Evolutionary conservation across 2,797 vertebrate genomes (phyloP), one percentile per base, ranked within the genome.

Genomic region (Triplophysa bombifrons): DNA sequence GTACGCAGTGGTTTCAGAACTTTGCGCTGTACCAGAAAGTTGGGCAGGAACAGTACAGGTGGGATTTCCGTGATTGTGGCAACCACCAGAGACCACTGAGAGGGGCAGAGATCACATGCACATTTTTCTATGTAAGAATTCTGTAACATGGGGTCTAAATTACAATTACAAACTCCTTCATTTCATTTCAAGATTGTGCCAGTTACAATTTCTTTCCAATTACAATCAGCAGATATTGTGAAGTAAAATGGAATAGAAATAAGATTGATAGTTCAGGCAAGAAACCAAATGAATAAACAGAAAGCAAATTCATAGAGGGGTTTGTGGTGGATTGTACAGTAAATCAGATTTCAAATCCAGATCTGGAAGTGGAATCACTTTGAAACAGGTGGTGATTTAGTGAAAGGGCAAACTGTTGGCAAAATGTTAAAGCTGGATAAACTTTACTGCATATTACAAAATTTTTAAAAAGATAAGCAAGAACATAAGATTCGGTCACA

Each of bases 31-130:
- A 99, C 96, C 76, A 99, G 90, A 61, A 96, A 98, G 90, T 99
- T 99, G 61, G 97, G 97, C 61, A 99, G 92, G 84, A 96, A 95
- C 86, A 97, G 81, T 55, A 99, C 91, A 0, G 96, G 96, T 34
- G 96, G 96, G 64, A 99, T 98, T 91, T 99, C 97, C 20, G 97
- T 99, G 89, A 99, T 99, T 20, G 94, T 92, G 72, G 97, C 97
- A 70, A 99, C 97, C 53, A 94, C 95, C 60, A 96, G 88, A 16
- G 97, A 99, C 97, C 96, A 98, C 97, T 99, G 76, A 60, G 78
- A 83, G 3, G 83, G 2, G 55, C 70, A 60, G 10, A 84, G 55
- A 78, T 44, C 50, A 69, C 74, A 80, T 19, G 10, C 61, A 67
- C 38, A 46, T 68, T 68, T 48, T 63, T 58, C 22, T 56, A 13